Base-by-base conservation (phyloP, 2,797 vertebrate genomes). In the Oceanodroma leucorhoa region DNA sequence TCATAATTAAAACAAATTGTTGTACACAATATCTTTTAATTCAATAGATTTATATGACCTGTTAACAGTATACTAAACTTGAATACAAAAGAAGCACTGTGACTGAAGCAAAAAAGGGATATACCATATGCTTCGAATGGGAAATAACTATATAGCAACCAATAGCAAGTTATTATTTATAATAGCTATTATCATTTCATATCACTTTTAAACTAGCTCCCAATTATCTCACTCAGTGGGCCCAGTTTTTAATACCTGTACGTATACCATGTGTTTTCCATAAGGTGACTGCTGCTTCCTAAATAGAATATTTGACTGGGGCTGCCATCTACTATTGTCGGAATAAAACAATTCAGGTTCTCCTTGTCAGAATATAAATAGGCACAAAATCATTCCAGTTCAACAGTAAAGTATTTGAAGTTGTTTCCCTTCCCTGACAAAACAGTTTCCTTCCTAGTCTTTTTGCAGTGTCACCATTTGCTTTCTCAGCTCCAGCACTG, bases 31-130 rank as follows among this genome's bases (percentile, higher is more conserved):
- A 90, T 58, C 72, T 91, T 93, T 89, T 92, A 81, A 96, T 95
- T 92, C 77, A 57, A 90, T 87, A 62, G 55, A 97, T 96, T 96
- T 97, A 82, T 94, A 94, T 93, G 94, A 89, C 90, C 93, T 83
- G 81, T 80, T 90, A 95, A 88, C 72, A 81, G 50, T 43, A 65
- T 55, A 76, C 85, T 93, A 94, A 96, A 83, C 70, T 53, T 55
- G 65, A 89, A 87, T 84, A 58, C 87, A 94, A 89, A 95, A 96
- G 73, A n/a, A 95, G 83, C 27, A 61, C 40, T 82, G n/a, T 32
- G 40, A 82, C 36, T 57, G 29, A 82, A 73, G 41, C 5, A 5
- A 69, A 66, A 78, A 89, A 61, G 18, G 20, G 24, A 79, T 70
- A 72, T 26, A 36, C 5, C 11, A 34, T 36, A 40, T 36, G 19